phyloP scores from a whole-genome alignment of 2,888 invertebrate species.

The Aquatica leii region DNA sequence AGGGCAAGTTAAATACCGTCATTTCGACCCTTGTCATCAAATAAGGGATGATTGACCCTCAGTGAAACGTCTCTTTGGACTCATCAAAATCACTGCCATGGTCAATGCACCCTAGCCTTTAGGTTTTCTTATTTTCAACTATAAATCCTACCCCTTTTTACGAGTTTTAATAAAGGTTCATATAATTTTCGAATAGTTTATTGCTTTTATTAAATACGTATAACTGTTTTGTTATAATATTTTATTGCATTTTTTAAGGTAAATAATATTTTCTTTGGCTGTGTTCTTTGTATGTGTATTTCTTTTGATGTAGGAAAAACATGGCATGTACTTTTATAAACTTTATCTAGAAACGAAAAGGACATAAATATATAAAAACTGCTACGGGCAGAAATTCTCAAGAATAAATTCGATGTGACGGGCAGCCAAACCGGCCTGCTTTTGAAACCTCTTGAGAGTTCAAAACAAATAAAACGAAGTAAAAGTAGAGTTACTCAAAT shows the following conservation, averaged over 20 bases:
- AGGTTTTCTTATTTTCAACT: constrained; percentile 13
- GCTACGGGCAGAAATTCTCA: constrained; percentile 31
- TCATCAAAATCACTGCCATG: constrained; percentile 51
- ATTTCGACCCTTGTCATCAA: constrained; percentile 49
- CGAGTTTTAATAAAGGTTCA: neutral
- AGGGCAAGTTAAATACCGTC: constrained; percentile 42
- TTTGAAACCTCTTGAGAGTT: constrained; percentile 30
- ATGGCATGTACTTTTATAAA: constrained; percentile 28
- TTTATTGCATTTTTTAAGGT: neutral
- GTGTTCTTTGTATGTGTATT: constrained; percentile 3
- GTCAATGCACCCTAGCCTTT: constrained; percentile 21
- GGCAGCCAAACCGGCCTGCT: constrained; percentile 35
- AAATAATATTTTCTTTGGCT: constrained; percentile 1
- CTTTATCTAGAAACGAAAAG: constrained; percentile 32
- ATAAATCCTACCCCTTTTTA: constrained; percentile 13
- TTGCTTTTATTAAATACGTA: neutral
- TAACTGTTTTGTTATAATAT: neutral
- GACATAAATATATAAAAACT: constrained; percentile 41
- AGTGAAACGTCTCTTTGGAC: constrained; percentile 48
- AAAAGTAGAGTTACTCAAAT: constrained; percentile 27
- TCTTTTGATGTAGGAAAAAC: constrained; percentile 25
- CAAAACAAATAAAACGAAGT: constrained; percentile 36
- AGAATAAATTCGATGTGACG: constrained; percentile 40
- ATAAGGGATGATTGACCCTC: constrained; percentile 54
- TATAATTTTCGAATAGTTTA: neutral